A percentile compares a stretch with the other conserved stretches of the same genome.
Evolutionary conservation across 2,113 vertebrate species (phyloP).

Genomic region (Cheirogaleus medius): DNA sequence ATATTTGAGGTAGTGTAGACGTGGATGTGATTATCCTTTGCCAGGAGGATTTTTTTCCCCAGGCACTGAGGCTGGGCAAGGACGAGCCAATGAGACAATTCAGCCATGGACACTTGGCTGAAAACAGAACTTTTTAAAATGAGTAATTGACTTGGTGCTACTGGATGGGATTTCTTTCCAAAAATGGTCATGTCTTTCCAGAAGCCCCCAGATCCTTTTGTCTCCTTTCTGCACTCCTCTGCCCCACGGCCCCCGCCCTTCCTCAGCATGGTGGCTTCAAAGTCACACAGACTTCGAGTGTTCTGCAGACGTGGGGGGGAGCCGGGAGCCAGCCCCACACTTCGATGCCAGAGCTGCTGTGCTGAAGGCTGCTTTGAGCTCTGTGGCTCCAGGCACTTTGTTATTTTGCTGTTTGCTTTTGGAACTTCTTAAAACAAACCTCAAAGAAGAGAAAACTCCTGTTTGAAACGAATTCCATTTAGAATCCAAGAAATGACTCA

Average conservation of each 20-base stretch:
- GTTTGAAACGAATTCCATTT: constrained; percentile 29
- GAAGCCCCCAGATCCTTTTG: not conserved
- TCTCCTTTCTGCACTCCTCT: not conserved
- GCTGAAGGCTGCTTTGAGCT: not conserved
- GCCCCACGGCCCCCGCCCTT: accelerated
- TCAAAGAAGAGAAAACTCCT: constrained; percentile 51
- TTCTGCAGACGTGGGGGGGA: accelerated
- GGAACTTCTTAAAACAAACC: constrained; percentile 66
- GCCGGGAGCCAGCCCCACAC: not conserved
- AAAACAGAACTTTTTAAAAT: not conserved
- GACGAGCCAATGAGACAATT: not conserved
- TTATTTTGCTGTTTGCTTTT: constrained; percentile 44
- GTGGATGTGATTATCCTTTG: not conserved
- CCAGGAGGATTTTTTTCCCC: not conserved
- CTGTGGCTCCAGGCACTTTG: not conserved
- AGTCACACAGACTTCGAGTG: not conserved
- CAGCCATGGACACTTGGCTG: not conserved
- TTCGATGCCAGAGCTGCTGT: not conserved
- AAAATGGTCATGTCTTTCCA: not conserved
- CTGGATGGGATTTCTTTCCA: not conserved
- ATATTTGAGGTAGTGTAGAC: not conserved
- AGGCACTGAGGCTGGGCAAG: not conserved
- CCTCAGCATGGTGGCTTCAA: not conserved
- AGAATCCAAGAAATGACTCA: constrained; percentile 68
- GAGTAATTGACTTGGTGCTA: not conserved